Evolutionary conservation across 92 coral and sea anemone genomes (phyloP).

Genomic region (Epizoanthus rinbou): DNA sequence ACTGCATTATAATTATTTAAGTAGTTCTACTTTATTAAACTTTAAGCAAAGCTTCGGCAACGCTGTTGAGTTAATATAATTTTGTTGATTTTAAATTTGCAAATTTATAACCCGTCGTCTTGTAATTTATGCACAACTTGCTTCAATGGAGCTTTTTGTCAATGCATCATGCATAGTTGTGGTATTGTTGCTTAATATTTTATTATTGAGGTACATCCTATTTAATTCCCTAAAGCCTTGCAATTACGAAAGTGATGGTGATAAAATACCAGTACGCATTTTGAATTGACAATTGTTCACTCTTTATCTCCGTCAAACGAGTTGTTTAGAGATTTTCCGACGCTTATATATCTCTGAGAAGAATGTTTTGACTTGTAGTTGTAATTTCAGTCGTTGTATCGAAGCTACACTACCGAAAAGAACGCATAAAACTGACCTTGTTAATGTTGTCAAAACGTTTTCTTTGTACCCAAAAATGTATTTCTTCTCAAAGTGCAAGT

Average conservation of each 20-base stretch:
- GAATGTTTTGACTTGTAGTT: background rate
- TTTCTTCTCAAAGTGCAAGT: no score
- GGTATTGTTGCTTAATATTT: no score
- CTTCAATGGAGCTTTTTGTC: conserved; percentile 3
- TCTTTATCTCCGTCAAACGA: no score
- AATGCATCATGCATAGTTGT: background rate
- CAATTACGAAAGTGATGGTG: no score
- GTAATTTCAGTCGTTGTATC: background rate
- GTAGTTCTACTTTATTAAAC: background rate
- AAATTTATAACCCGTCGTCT: background rate
- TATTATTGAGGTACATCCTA: no score
- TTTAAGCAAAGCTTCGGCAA: background rate
- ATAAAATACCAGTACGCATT: no score
- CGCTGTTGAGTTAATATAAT: background rate
- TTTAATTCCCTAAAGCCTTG: no score
- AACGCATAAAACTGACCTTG: background rate
- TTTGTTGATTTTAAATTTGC: background rate
- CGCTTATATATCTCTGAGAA: background rate
- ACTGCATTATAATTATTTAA: background rate
- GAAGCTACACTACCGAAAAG: background rate
- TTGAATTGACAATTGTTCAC: no score
- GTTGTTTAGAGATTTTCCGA: no score
- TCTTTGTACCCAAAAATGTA: background rate
- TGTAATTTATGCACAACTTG: conserved; percentile 32
- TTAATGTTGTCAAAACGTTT: background rate